These are phyloP conservation scores for Anguilla megastoma DNA, from an alignment of 2,797 vertebrate species.

Conservation along the genomic window DNA sequence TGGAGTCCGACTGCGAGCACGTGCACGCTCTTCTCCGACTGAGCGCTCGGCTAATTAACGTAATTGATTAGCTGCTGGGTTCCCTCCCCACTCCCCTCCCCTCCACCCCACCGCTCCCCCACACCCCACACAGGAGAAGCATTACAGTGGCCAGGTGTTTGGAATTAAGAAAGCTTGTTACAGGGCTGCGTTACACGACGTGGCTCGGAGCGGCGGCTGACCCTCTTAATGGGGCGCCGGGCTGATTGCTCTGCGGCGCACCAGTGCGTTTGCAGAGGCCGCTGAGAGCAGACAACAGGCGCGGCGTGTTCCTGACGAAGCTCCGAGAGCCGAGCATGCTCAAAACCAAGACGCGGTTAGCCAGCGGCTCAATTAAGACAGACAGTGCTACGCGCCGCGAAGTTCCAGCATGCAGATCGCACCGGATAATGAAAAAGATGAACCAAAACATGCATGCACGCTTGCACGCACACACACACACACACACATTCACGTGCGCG, in stretches of 20 bases:
- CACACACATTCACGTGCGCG: no score
- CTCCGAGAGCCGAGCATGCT: background rate
- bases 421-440: background rate
- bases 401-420: background rate
- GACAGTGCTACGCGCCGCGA: background rate
- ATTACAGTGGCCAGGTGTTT: slow-evolving; percentile 24
- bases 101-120: background rate
- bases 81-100: background rate
- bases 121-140: background rate
- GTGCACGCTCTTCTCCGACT: background rate
- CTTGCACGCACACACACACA: background rate
- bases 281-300: background rate
- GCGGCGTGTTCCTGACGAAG: background rate
- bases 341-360: background rate
- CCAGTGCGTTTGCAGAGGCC: background rate
- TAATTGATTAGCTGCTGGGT: slow-evolving; percentile 22
- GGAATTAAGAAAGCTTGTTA: slow-evolving; percentile 14
- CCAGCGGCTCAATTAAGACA: background rate
- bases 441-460: background rate
- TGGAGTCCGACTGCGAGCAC: background rate
- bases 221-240: background rate
- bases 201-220: background rate
- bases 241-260: background rate
- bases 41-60: slow-evolving; percentile 5
- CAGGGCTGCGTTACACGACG: background rate